Evolutionary conservation across 2,113 vertebrate genomes (phyloP).

Genomic region (Platichthys flesus): DNA sequence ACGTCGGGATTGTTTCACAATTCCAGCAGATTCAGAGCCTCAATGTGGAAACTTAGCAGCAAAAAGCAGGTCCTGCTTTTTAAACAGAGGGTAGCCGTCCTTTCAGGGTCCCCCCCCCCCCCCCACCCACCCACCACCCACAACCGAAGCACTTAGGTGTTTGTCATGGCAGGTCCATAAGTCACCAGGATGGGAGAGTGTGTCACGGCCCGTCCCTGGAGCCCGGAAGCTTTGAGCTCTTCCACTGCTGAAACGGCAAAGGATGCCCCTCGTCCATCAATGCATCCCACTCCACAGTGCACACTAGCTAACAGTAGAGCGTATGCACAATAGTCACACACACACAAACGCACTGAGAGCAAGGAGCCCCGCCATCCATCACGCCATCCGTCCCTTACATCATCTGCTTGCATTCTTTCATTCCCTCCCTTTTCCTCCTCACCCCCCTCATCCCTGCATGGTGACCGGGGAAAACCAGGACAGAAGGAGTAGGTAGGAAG

Average conservation of each 20-base stretch:
- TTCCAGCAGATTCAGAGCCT: constrained; percentile 16
- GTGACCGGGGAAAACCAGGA: constrained; percentile 40
- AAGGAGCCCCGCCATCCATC: constrained; percentile 50
- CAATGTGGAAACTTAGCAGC: constrained; percentile 1
- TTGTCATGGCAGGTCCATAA: constrained; percentile 73
- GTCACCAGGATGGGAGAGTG: constrained; percentile 68
- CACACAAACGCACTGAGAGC: constrained; percentile 1
- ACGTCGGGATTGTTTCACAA: constrained; percentile 21
- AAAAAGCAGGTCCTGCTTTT: constrained; percentile 8
- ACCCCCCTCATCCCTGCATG: constrained; percentile 27
- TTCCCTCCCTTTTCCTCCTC: constrained; percentile 17
- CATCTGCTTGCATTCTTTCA: constrained; percentile 26
- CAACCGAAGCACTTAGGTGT: constrained; percentile 53
- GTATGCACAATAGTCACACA: constrained; percentile 13
- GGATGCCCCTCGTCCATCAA: constrained; percentile 66
- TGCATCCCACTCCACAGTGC: constrained; percentile 23
- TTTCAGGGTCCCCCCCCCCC: no score
- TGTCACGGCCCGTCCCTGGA: constrained; percentile 62
- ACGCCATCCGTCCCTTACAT: constrained; percentile 37
- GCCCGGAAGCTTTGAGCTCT: constrained; percentile 68
- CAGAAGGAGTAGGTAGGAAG: constrained; percentile 25
- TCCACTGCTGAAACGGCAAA: constrained; percentile 76
- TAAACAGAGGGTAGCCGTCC: not conserved
- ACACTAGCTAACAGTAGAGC: constrained; percentile 12
- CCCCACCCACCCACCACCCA: not conserved